Base-by-base conservation (phyloP, 2,797 vertebrate genomes). In the Lophius americanus region DNA sequence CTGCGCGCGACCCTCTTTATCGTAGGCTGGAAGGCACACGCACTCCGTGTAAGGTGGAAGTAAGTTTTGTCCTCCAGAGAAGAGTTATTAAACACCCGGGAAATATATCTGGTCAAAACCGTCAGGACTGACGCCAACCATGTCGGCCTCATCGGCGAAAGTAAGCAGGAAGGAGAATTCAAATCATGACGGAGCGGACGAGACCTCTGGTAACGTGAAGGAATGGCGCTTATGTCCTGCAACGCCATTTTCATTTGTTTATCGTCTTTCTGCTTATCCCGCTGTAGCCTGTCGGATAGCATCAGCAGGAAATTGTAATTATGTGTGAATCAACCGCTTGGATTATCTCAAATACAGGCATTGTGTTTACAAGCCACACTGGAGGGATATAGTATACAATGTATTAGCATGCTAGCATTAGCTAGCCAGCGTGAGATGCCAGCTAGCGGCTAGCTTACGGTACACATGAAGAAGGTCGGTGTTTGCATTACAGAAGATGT, bases 81-180 rank as follows among this genome's bases (percentile, higher is more conserved):
- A 64, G 68, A 65, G 82, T 83, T 82, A 51, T 3, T 49, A 35
- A 62, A 60, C 48, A 12, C 41, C 39, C 4, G 58, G 75, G 64
- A 69, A 12, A 63, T 49, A 67, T 63, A 56, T 52, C 78, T 77
- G 78, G 73, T 71, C 48, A 0, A 38, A 57, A 55, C 70, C 60
- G 60, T 63, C 57, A 23, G 66, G 42, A 59, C 43, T 56, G 51
- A 75, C 76, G 38, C 56, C 14, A 85, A 95, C 85, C 92, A 97
- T 97, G 96, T 98, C 96, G 93, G 95, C 95, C 89, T 95, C 96
- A 91, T 93, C 95, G 95, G 94, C 95, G 83, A 98, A 98, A 96
- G 95, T 95, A 91, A 96, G 94, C 92, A 96, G 96, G 93, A 98
- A 98, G 95, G 97, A 97, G 92, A 98, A 98, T 94, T 98, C 96